Conservation (phyloP, 1,140 invertebrate genomes). For the Hylaeus anthracinus region DNA sequence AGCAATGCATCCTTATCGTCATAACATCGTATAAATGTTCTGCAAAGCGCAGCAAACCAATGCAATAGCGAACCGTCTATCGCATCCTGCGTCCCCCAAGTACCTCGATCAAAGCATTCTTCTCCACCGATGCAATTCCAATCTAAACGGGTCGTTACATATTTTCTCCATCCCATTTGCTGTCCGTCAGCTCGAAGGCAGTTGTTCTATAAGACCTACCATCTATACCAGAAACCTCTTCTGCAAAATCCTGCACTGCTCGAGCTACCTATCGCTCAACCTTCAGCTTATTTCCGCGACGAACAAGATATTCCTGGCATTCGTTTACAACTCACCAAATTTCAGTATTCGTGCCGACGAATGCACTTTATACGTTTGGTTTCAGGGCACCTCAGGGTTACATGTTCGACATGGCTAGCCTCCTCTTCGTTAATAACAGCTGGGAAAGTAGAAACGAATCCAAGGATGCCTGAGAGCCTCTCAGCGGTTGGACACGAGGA, state of each 20-base stretch:
- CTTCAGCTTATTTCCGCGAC: neutral
- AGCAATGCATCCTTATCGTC: too few species aligned
- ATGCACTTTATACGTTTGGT: too few species aligned
- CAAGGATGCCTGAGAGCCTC: neutral
- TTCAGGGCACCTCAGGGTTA: too few species aligned
- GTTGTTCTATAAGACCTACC: neutral
- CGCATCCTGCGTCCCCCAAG: neutral
- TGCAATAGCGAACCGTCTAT: neutral
- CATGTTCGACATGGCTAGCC: too few species aligned
- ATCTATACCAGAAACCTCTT: neutral
- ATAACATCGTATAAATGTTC: too few species aligned
- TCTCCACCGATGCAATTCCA: conserved; percentile 5
- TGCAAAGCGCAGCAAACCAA: too few species aligned
- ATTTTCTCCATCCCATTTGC: conserved; percentile 21
- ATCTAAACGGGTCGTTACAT: conserved; percentile 16
- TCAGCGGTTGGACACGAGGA: neutral
- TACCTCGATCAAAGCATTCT: neutral
- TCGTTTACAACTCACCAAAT: too few species aligned
- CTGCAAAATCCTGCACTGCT: neutral
- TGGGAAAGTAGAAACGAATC: neutral
- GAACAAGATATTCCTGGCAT: too few species aligned
- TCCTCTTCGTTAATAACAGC: too few species aligned
- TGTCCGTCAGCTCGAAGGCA: conserved; percentile 2
- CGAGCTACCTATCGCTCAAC: neutral
- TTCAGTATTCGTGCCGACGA: too few species aligned